These are phyloP conservation scores for Abramis brama DNA, from an alignment of 2,113 vertebrate genomes.

Conservation along the genomic window DNA sequence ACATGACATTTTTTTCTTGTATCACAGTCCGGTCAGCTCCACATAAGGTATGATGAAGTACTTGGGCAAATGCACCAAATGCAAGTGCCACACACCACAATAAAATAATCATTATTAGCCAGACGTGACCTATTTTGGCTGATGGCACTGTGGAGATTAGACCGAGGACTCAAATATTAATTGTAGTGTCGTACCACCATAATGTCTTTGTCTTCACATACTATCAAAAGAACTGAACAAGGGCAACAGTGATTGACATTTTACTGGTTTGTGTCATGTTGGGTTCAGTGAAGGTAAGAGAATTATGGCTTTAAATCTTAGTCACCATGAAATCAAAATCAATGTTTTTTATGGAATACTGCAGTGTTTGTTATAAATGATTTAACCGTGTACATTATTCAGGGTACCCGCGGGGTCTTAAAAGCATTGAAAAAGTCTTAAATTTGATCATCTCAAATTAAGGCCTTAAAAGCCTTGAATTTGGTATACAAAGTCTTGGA, in stretches of 20 bases:
- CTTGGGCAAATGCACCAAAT: neutral
- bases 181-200: neutral
- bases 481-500: too few species aligned
- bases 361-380: too few species aligned
- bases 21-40: neutral
- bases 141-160: neutral
- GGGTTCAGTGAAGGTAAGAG: neutral
- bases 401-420: too few species aligned
- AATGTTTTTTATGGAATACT: too few species aligned
- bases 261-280: neutral
- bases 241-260: neutral
- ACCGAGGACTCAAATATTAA: neutral
- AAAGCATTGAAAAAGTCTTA: too few species aligned
- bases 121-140: neutral
- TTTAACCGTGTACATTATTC: too few species aligned
- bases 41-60: neutral
- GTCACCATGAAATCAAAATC: too few species aligned
- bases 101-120: neutral
- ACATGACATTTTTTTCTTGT: neutral
- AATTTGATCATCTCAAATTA: too few species aligned
- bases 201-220: neutral
- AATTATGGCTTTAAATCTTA: neutral
- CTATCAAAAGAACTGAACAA: neutral
- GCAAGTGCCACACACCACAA: constrained; percentile 10
- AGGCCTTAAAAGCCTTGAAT: too few species aligned